Base-by-base conservation (phyloP, 2,797 vertebrate species). In the Ficedula albicollis region DNA sequence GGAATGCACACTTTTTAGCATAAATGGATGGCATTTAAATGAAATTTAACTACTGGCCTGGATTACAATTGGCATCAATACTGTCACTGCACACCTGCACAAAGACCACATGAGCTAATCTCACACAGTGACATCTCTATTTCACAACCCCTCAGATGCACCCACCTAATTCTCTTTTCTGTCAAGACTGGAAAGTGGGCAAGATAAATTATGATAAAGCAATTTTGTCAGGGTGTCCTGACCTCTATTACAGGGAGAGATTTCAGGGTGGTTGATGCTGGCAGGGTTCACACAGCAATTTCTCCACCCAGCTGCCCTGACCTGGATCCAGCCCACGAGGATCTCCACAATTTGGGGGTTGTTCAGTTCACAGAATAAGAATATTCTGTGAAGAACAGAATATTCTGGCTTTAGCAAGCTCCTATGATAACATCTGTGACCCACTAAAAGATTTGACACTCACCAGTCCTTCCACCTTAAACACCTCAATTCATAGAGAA, bases 171-270 rank as follows among this genome's bases (percentile, higher is more conserved):
- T 51, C 72, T 66, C 69, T 55, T 77, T 36, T 48, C 81, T 92
- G 48, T 77, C 77, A 62, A 32, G 44, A 59, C 30, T 36, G 48
- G 39, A 26, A 63, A 63, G 48, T 6, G 29, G 36, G 8, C 21
- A 75, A 29, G 81, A 81, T 51, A 87, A 93, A 87, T 36, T 36
- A 81, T 10, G 70, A 70, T 70, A 10, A 81, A 89, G 62, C 66
- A 39, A 81, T 89, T 91, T 75, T 87, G n/a, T 36, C 78, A 66
- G 60, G 41, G 52, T 56, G 76, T 64, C 26, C 70, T 32, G 49
- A 78, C 70, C 90, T 87, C 87, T 77, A 4, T 86, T 52, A 64
- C 83, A 56, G 1, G 29, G 54, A 73, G 55, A 30, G 52, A 68
- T 64, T 66, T 83, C 55, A 26, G 84, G 36, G 39, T 23, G n/a